Base-by-base conservation (phyloP, 2,888 invertebrate genomes). In the Cremastobaeus sp. region DNA sequence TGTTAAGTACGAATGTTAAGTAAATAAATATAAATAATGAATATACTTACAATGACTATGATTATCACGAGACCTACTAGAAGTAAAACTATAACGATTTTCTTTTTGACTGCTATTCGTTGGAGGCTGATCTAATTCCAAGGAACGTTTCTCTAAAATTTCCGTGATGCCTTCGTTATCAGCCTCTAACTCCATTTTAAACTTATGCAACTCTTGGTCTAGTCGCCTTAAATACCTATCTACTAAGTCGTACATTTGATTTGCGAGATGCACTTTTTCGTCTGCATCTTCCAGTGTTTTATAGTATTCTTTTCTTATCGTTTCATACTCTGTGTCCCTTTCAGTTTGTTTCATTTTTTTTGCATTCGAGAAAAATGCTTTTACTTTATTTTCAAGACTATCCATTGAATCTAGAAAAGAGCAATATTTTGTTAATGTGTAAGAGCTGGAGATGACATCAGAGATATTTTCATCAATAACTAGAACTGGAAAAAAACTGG, bases 81-180 rank as follows among this genome's bases (percentile, higher is more conserved):
- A 81, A 15, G 86, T 81, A 78, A 90, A 90, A 79, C 82, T 88
- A 79, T 90, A 94, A 85, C 94, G 92, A 89, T 94, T 96, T 84
- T 96, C 96, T 86, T 96, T 96, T 82, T 95, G 95, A 87, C 93
- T 93, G 81, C 92, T 92, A 78, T 89, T 89, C 1, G 89, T 89
- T 3, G 90, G 89, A 14, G 92, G 91, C 59, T 90, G 92, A 88
- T 98, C 98, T 66, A 97, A 89, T 83, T 98, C 98, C 52, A 97
- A 89, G 0, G 97, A 97, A 37, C 97, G 90, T 88, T 97, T 96
- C 89, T 99, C 98, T 76, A 99, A 88, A 47, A 96, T 90, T 89
- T 98, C 98, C 0, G 99, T 99, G 57, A 98, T 97, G 1, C 99
- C 99, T 81, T 98, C 96, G 90, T 98, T 97, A 88, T 99, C 99